These are phyloP conservation scores for Stenchaetothrips biformis DNA, from an alignment of 2,888 invertebrate species.

Conservation along the genomic window DNA sequence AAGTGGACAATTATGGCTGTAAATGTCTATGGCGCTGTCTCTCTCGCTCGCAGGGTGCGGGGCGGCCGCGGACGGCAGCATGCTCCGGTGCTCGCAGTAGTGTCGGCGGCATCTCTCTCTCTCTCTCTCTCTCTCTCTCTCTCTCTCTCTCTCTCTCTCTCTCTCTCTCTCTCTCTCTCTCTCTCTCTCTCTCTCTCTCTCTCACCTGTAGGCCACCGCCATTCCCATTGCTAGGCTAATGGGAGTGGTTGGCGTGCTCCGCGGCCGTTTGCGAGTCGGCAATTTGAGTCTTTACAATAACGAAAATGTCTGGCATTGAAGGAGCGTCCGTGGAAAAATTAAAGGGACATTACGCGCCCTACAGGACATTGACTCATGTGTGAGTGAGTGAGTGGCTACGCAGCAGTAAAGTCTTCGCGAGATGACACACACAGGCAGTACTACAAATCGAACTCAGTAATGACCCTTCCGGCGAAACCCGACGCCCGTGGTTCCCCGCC, in stretches of 20 bases:
- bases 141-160: conserved; percentile 1
- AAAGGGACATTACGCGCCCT: neutral
- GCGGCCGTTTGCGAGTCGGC: neutral
- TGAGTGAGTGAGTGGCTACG: too few relatives aligned
- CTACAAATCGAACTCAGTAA: too few relatives aligned
- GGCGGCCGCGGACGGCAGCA: too few relatives aligned
- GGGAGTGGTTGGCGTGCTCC: neutral
- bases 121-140: neutral
- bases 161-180: conserved; percentile 8
- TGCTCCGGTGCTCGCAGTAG: neutral
- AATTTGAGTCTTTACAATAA: conserved; percentile 10
- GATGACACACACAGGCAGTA: too few relatives aligned
- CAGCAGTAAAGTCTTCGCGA: too few relatives aligned
- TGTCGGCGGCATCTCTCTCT: too few relatives aligned
- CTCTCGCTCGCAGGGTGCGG: too few relatives aligned
- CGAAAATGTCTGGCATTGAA: conserved; percentile 7
- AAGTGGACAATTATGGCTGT: too few relatives aligned
- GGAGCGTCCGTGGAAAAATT: neutral
- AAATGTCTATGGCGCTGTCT: too few relatives aligned
- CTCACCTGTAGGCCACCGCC: neutral
- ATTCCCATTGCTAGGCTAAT: conserved; percentile 16
- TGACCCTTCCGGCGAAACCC: too few relatives aligned
- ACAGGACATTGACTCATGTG: too few relatives aligned
- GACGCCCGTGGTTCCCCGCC: neutral
- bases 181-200: neutral